These are phyloP conservation scores for Luidia sarsii DNA, from an alignment of 53 echinoderm and acorn worm species.

Conservation along the genomic window DNA sequence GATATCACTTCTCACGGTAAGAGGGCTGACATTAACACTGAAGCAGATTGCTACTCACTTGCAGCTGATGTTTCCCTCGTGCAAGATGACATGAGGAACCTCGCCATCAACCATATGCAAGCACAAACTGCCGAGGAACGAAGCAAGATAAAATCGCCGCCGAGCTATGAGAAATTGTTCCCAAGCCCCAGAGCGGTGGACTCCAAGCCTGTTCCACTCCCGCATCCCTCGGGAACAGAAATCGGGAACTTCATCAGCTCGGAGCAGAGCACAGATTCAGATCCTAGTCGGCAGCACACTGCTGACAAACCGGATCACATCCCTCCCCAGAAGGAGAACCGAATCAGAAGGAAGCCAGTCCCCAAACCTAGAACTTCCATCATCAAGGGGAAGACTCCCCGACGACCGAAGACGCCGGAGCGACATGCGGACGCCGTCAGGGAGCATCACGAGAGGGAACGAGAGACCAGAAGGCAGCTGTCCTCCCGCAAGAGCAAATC, in stretches of 20 bases:
- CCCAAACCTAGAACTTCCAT: background rate
- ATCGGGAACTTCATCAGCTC: slow-evolving; percentile 40
- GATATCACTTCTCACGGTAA: background rate
- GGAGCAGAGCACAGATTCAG: slow-evolving; percentile 39
- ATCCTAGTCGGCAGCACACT: background rate
- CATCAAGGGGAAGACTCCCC: slow-evolving; percentile 6
- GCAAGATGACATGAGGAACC: no score
- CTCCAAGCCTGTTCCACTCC: slow-evolving; percentile 17
- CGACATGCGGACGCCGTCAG: slow-evolving; percentile 66
- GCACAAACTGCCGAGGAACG: background rate
- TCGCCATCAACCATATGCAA: no score
- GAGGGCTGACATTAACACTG: background rate
- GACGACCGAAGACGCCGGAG: slow-evolving; percentile 71
- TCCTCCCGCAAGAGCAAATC: slow-evolving; percentile 25
- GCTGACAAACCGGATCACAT: background rate
- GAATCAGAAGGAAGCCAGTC: background rate
- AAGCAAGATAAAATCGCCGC: background rate
- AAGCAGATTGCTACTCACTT: no score
- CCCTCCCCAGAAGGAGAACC: background rate
- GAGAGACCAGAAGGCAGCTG: slow-evolving; percentile 27
- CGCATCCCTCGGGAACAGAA: slow-evolving; percentile 29
- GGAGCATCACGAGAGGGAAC: slow-evolving; percentile 66
- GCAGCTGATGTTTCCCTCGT: no score
- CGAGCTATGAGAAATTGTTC: slow-evolving; percentile 12
- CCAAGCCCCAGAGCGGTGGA: background rate